These are phyloP conservation scores for Rhopalosiphum nymphaeae DNA, from an alignment of 2,888 invertebrate genomes.

Conservation along the genomic window DNA sequence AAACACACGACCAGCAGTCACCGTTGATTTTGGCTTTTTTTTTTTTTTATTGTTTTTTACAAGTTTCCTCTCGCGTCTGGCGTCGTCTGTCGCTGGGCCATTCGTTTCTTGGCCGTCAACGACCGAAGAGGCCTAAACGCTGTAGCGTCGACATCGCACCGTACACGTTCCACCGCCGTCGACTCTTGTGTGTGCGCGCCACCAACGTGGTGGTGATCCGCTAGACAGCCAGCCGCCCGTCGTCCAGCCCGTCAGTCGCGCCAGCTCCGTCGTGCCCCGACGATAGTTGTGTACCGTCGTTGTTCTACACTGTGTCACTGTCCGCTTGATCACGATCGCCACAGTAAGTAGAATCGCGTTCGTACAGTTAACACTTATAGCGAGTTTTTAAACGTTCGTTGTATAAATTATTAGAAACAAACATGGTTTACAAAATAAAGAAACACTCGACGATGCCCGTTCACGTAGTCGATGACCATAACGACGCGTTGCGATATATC, in stretches of 20 bases:
- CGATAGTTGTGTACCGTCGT: too few relatives aligned
- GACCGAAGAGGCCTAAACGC: not conserved
- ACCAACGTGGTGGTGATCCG: not conserved
- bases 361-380: not conserved
- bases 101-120: not conserved
- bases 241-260: not conserved
- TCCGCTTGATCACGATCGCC: not conserved
- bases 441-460: slow-evolving; percentile 79
- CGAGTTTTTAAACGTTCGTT: slow-evolving; percentile 1
- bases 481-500: slow-evolving; percentile 83
- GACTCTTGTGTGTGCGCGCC: not conserved
- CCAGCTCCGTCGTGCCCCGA: not conserved
- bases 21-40: too few relatives aligned
- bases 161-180: not conserved
- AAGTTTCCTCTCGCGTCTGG: not conserved
- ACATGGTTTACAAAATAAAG: slow-evolving; percentile 65
- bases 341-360: slow-evolving; percentile 21
- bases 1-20: too few relatives aligned
- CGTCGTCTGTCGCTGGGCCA: not conserved
- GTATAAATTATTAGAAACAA: slow-evolving; percentile 60
- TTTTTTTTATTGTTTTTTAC: not conserved
- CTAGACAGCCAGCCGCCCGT: not conserved
- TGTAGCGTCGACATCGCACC: not conserved
- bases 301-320: not conserved
- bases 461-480: slow-evolving; percentile 83